Conservation (phyloP, 2,888 invertebrate genomes). For the Xestia xanthographa region DNA sequence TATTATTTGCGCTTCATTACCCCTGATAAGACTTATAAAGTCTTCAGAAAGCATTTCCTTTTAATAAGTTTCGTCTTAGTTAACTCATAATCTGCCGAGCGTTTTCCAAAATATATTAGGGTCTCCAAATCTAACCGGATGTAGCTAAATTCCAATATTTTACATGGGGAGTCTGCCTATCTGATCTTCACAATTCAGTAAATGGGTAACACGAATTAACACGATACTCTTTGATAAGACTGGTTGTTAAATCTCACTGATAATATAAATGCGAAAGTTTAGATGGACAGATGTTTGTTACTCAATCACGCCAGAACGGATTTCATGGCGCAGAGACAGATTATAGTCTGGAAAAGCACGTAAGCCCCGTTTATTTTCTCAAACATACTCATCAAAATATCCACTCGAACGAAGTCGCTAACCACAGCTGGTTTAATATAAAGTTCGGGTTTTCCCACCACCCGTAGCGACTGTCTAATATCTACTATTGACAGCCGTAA, state of each 20-base stretch:
- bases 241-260: background rate
- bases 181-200: background rate
- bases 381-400: no score
- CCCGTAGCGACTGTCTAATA: background rate
- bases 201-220: no score
- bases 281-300: background rate
- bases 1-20: conserved; percentile 42
- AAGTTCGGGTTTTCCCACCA: background rate
- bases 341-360: background rate
- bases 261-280: no score
- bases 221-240: background rate
- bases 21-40: conserved; percentile 10
- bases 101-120: background rate
- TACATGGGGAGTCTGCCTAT: background rate
- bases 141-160: background rate
- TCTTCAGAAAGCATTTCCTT: conserved; percentile 1
- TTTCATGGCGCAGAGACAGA: background rate
- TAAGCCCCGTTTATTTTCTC: no score
- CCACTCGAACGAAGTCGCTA: background rate
- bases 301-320: background rate
- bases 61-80: background rate
- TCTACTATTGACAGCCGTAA: background rate
- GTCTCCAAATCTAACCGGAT: background rate
- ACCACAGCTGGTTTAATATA: background rate
- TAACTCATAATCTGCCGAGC: background rate